Evolutionary conservation across 1,140 invertebrate species (phyloP), one percentile per base, ranked within the genome.

Genomic region (Drosophila rhopaloa): DNA sequence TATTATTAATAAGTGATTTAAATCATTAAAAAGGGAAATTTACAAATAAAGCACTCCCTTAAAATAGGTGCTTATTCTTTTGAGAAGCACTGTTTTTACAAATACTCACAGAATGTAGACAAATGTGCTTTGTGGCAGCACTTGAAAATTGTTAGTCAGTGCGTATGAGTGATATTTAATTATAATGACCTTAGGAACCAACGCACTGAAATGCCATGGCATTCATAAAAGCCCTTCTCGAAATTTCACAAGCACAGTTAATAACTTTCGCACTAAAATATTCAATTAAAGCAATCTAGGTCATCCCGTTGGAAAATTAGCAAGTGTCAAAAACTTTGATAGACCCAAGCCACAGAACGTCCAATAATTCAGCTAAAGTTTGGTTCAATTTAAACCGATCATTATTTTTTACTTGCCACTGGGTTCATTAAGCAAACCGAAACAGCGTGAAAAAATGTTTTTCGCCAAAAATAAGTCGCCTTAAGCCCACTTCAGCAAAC

Each of bases 101-200:
- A 48, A 75, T 53, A 58, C 38, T 46, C 46, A 68, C 13, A 53
- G 51, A 60, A 55, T 60, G 14, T 41, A 29, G 13, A 14, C 32
- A 27, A 32, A 13, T 32, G 24, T 13, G 11, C 14, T 27, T 24
- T 37, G 44, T 35, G 43, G 57, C n/a, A 29, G 10, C 1, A 11
- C 9, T 38, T 19, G 11, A 13, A 24, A 24, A 60, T 67, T 77
- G 67, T 71, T 80, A 68, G 58, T 60, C 83, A 68, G 61, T 77
- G 79, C 84, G 83, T 89, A 83, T 88, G 84, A 83, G 79, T 83
- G 68, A 88, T 89, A 88, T 88, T 75, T 83, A 75, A 75, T 80
- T 88, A 74, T 83, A 61, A 74, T 86, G 71, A 71, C 75, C 71
- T 53, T 32, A 58, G n/a, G 58, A 38, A 47, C 19, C 29, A 29